Base-by-base conservation (phyloP, 2,888 invertebrate species). In the Enchytraeus crypticus region DNA sequence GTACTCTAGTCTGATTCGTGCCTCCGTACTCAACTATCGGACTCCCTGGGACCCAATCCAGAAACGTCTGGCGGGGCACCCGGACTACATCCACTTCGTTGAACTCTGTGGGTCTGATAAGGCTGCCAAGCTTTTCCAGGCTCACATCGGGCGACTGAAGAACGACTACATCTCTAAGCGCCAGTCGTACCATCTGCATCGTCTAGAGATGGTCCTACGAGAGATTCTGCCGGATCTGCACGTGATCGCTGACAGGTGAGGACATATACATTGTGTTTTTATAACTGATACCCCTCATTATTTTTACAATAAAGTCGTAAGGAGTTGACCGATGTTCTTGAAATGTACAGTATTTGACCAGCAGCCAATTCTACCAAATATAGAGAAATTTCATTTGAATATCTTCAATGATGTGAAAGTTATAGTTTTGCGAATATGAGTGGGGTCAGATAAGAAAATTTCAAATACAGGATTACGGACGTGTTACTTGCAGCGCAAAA, bases 81-180 rank as follows among this genome's bases (percentile, higher is more conserved):
- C 89, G 56, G 93, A 95, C 74, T 93, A 90, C 85, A 83, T 87
- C 60, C 88, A 89, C 70, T 77, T 78, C 90, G 89, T 79, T 38
- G 91, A 92, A 76, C 84, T 92, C 62, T 92, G 92, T 78, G 93
- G 93, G 57, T 86, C 88, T 66, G 90, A 90, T 70, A 86, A 87
- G 30, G 89, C 90, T 27, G 87, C 87, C 81, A 83, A 86, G 72
- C 82, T 88, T 66, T 90, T 90, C 76, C 83, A 87, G 68, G 82
- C 87, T 61, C 89, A 90, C 76, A 86, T 88, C 71, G 88, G 87
- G 72, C 87, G 87, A 74, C 80, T 90, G 60, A 87, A 88, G 71
- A 89, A 90, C 72, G 88, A 90, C 74, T 87, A 88, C 79, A 33
- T 60, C 5, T 81, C 89, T 63, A 85, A 86, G 53, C 85, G 86